Evolutionary conservation across 2,888 invertebrate species (phyloP), one percentile per base, ranked within the genome.

Genomic region (Deilephila porcellus): DNA sequence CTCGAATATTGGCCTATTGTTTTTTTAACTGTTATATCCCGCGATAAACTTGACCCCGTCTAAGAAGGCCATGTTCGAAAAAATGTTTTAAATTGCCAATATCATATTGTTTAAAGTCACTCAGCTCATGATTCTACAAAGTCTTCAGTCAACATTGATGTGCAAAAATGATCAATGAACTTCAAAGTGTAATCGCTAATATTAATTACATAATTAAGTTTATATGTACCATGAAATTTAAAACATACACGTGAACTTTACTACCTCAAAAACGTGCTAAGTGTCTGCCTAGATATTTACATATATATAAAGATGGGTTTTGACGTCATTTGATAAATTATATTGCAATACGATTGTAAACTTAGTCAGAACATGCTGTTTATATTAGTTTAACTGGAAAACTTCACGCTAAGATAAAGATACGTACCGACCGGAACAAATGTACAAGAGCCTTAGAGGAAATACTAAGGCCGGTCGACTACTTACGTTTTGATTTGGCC

Each of bases 371-470:
- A 56, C 56, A 6, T 56, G 56, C 17, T 56, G 56, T 56, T n/a
- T 45, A 17, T 56, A n/a, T 56, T n/a, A 56, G 56, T 56, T n/a
- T 17, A 17, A 19, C 56, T 56, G 5, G 56, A 70, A 74, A 75
- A 77, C 76, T 76, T 77, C 74, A 53, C 71, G 72, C 74, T 74
- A 45, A 45, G 45, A 52, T 67, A 45, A 52, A 29, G 25, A 60
- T 25, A 60, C 17, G 14, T 25, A 67, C 25, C 67, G 45, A 86
- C 86, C 88, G 90, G 90, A 91, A 92, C 88, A 83, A 89, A 89
- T 88, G 79, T 85, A 83, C 80, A 86, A 84, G 83, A 88, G 80
- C 83, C 85, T 87, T 84, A 81, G 79, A 83, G 82, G 80, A 80
- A 81, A 83, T 82, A 82, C 80, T 84, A 82, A 88, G 88, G 87